These are phyloP conservation scores for Pangasius sanitwongsei DNA, from an alignment of 2,797 vertebrate species.

Conservation along the genomic window DNA sequence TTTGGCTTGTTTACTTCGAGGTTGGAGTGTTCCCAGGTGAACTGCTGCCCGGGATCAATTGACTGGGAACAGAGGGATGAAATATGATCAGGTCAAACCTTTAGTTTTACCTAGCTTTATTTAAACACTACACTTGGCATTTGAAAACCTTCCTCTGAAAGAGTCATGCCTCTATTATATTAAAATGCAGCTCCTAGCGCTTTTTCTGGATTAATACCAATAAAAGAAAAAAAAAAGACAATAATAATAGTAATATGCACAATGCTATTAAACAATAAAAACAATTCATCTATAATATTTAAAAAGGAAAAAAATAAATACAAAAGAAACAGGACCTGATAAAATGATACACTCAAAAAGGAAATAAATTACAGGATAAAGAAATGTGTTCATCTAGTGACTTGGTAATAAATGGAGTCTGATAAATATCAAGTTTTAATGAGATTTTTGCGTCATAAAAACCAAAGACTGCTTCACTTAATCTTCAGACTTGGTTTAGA, in stretches of 20 bases:
- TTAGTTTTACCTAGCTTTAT: not conserved
- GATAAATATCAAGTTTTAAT: not conserved
- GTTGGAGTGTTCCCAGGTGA: conserved; percentile 98
- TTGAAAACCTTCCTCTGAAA: conserved; percentile 1
- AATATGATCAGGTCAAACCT: conserved; percentile 23
- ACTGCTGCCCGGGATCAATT: conserved; percentile 94
- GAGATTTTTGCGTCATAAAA: not conserved
- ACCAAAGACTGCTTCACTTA: not conserved
- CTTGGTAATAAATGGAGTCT: not conserved
- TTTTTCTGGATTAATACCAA: not conserved
- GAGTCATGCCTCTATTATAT: not conserved
- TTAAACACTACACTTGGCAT: conserved; percentile 7
- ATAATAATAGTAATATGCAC: not conserved
- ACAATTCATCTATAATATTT: not conserved
- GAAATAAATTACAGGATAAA: not conserved
- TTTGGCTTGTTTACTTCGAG: conserved; percentile 97
- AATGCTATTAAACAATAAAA: not conserved
- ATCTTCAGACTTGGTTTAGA: not conserved
- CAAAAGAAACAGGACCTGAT: not conserved
- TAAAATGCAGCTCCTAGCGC: not conserved
- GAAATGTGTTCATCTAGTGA: not conserved
- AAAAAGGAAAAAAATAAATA: not conserved
- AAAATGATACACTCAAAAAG: not conserved
- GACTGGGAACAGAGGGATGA: conserved; percentile 73
- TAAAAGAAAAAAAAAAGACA: not conserved